Conservation (phyloP, 2,888 invertebrate species). For the Hecatera dysodea region DNA sequence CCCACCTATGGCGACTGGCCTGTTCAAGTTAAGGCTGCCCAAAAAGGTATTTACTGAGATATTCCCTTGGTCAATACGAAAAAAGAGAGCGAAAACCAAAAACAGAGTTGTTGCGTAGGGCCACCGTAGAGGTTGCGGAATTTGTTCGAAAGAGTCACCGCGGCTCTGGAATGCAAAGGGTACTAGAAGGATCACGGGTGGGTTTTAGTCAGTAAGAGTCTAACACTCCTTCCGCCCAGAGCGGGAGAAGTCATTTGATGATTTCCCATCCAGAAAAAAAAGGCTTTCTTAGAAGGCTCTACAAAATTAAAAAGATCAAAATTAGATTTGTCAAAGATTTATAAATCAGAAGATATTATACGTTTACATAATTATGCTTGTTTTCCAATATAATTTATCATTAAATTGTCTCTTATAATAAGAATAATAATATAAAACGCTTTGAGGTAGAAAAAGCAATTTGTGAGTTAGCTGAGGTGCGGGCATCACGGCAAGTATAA, state of each 20-base stretch:
- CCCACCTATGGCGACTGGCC: conserved; percentile 19
- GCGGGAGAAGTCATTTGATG: too few species aligned
- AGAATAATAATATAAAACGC: conserved; percentile 2
- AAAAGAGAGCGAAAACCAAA: conserved; percentile 19
- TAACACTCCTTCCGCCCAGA: too few species aligned
- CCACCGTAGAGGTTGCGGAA: too few species aligned
- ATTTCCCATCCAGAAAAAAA: too few species aligned
- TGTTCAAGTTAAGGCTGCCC: conserved; percentile 19
- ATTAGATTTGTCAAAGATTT: not conserved
- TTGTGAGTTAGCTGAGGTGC: not conserved
- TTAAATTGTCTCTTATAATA: not conserved
- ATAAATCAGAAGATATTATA: not conserved
- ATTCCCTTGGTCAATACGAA: conserved; percentile 7
- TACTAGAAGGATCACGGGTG: too few species aligned
- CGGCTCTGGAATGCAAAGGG: too few species aligned
- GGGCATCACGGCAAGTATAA: not conserved
- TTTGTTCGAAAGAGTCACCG: too few species aligned
- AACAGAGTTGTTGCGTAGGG: conserved; percentile 10
- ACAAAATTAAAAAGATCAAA: conserved; percentile 1
- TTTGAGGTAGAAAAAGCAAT: conserved; percentile 2
- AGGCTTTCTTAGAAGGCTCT: too few species aligned
- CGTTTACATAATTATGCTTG: not conserved
- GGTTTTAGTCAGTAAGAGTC: too few species aligned
- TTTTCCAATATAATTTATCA: not conserved
- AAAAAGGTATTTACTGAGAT: conserved; percentile 24